Conservation (phyloP, 2,888 invertebrate genomes). For the Acanthopleura granulata region DNA sequence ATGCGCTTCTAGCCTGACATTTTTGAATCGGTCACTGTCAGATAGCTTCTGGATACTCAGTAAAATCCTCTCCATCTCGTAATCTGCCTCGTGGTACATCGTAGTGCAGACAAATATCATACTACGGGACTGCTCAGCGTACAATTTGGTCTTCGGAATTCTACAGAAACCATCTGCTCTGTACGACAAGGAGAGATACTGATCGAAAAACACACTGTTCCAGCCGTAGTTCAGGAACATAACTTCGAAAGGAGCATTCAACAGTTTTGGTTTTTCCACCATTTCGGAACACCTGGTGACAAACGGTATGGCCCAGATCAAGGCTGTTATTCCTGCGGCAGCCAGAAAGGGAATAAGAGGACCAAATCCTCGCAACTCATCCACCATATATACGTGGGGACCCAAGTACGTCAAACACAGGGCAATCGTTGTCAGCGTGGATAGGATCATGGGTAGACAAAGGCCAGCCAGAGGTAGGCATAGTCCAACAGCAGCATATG, state of each 20-base stretch:
- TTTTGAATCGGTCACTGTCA: constrained; percentile 30
- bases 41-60: constrained; percentile 28
- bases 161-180: constrained; percentile 34
- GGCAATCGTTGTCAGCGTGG: constrained; percentile 37
- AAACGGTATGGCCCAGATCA: constrained; percentile 35
- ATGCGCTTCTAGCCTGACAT: constrained; percentile 36
- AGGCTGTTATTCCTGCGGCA: constrained; percentile 29
- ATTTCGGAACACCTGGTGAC: constrained; percentile 27
- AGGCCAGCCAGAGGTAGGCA: constrained; percentile 41
- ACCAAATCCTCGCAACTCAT: constrained; percentile 37
- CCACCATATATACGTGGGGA: constrained; percentile 27
- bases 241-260: constrained; percentile 34
- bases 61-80: constrained; percentile 41
- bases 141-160: not conserved
- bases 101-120: constrained; percentile 41
- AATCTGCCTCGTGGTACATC: constrained; percentile 43
- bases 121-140: constrained; percentile 19
- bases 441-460: constrained; percentile 39
- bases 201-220: constrained; percentile 39
- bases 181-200: constrained; percentile 34
- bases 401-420: constrained; percentile 30
- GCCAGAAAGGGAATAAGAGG: constrained; percentile 29
- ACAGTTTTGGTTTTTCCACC: constrained; percentile 24
- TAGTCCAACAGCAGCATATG: constrained; percentile 35
- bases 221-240: constrained; percentile 37